A percentile compares a stretch with the other conserved stretches of the same genome.
These are phyloP conservation scores for Amaurobius ferox DNA, from an alignment of 2,888 invertebrate genomes.

Conservation along the genomic window DNA sequence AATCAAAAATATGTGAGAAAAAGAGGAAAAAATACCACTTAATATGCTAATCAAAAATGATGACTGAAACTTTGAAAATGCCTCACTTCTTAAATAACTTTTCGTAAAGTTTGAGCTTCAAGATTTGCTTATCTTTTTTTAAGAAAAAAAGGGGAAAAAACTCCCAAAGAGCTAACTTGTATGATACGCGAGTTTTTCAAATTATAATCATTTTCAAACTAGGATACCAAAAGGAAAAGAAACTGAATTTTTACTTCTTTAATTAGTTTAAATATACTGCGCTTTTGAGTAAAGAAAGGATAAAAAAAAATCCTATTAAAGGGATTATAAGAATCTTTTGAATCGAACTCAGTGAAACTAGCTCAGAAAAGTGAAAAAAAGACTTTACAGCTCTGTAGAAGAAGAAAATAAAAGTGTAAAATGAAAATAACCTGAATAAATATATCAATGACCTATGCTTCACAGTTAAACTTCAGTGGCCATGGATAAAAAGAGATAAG, in stretches of 20 bases:
- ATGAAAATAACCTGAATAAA: no score
- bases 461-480: background rate
- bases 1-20: background rate
- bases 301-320: background rate
- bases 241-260: background rate
- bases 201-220: no score
- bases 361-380: background rate
- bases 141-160: no score
- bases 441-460: no score
- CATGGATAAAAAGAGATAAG: background rate
- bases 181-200: no score
- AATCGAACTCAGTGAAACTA: background rate
- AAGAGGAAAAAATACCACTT: background rate
- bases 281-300: background rate
- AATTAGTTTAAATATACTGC: background rate
- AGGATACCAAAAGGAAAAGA: no score
- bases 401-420: no score
- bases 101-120: background rate
- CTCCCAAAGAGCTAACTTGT: no score
- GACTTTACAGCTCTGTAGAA: background rate
- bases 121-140: background rate
- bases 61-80: background rate
- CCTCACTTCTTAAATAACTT: background rate
- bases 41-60: background rate
- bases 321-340: background rate